These are phyloP conservation scores for Patagioenas fasciata DNA, from an alignment of 2,113 vertebrate genomes.

Conservation along the genomic window DNA sequence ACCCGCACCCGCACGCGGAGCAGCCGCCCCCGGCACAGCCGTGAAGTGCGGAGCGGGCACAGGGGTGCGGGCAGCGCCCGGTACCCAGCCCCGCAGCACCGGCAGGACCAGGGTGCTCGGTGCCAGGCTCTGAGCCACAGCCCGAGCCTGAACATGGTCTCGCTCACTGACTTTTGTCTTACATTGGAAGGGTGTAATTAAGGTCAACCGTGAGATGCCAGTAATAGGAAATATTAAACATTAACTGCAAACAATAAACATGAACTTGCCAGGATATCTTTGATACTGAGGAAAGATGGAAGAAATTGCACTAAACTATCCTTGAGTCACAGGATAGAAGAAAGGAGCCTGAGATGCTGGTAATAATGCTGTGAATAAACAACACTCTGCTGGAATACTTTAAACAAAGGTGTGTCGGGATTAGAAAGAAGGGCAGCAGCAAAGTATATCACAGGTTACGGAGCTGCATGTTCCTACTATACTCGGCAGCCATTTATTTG, in stretches of 20 bases:
- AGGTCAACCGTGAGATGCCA: slow-evolving; percentile 50
- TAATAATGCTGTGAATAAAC: slow-evolving; percentile 56
- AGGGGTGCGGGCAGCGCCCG: neutral
- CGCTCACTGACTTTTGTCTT: neutral
- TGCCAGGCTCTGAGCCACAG: neutral
- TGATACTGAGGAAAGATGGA: slow-evolving; percentile 13
- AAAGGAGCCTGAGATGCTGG: slow-evolving; percentile 40
- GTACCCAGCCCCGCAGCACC: neutral
- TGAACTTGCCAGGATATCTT: slow-evolving; percentile 34
- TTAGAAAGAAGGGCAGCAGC: slow-evolving; percentile 37
- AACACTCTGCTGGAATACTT: slow-evolving; percentile 27
- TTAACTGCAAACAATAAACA: slow-evolving; percentile 64
- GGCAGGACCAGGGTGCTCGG: neutral
- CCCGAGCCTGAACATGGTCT: neutral
- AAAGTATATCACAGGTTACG: slow-evolving; percentile 3
- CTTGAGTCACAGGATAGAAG: slow-evolving; percentile 32
- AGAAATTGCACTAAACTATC: slow-evolving; percentile 54
- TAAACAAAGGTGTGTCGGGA: slow-evolving; percentile 48
- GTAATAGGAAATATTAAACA: slow-evolving; percentile 66
- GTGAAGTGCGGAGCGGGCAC: fast-evolving
- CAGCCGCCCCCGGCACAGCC: fast-evolving
- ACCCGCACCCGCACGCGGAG: fast-evolving
- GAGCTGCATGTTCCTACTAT: neutral
- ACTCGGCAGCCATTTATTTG: neutral
- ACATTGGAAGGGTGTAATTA: slow-evolving; percentile 38